A percentile compares a stretch with the other conserved stretches of the same genome.
Conservation (phyloP, 2,888 invertebrate species). For the Eupithecia pulchellata region DNA sequence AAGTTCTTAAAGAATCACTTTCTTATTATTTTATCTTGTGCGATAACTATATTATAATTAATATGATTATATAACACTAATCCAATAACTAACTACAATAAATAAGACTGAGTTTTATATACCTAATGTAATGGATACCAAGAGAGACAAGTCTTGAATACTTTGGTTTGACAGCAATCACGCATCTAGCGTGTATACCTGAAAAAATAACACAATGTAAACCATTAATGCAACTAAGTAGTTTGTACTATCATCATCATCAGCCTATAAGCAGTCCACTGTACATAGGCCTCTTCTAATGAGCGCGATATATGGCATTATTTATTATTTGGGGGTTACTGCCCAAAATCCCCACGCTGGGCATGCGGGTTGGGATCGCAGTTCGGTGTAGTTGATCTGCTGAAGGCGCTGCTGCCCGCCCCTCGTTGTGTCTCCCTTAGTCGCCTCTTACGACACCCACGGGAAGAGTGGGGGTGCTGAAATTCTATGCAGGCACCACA, state of each 20-base stretch:
- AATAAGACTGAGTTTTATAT: slow-evolving; percentile 1
- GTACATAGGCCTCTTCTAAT: too few species aligned
- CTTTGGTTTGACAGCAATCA: slow-evolving; percentile 28
- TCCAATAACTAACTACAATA: neutral
- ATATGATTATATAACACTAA: neutral
- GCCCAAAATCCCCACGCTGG: too few species aligned
- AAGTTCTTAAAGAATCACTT: neutral
- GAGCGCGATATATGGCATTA: too few species aligned
- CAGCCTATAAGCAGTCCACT: too few species aligned
- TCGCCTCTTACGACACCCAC: too few species aligned
- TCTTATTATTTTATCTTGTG: neutral
- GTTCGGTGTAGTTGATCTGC: too few species aligned
- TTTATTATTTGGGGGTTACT: too few species aligned
- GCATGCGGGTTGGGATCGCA: too few species aligned
- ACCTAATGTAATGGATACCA: slow-evolving; percentile 4
- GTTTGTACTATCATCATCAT: neutral
- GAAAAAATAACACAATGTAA: slow-evolving; percentile 15
- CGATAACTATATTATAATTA: neutral
- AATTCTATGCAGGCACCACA: too few species aligned
- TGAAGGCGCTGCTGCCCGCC: too few species aligned
- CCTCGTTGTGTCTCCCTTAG: too few species aligned
- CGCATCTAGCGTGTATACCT: slow-evolving; percentile 30
- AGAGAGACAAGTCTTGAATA: slow-evolving; percentile 1
- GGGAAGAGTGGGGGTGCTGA: too few species aligned
- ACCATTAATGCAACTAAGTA: neutral